Percentiles rank a stretch among this genome's conserved stretches.
These are phyloP conservation scores for Laticauda colubrina DNA, from an alignment of 2,113 vertebrate genomes.

Conservation along the genomic window DNA sequence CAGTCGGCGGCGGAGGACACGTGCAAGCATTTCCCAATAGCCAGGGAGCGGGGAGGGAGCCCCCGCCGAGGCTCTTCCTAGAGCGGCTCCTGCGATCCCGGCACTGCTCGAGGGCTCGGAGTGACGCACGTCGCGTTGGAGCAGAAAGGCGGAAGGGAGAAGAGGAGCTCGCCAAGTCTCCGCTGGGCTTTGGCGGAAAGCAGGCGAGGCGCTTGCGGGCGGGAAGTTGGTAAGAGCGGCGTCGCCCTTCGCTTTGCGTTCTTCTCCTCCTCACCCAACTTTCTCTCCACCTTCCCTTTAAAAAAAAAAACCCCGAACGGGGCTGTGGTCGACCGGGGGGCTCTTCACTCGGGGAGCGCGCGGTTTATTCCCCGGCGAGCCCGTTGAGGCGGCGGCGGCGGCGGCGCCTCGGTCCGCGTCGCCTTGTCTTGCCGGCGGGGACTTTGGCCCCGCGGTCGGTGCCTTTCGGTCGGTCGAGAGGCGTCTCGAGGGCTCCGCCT, in stretches of 20 bases:
- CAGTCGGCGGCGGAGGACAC: neutral
- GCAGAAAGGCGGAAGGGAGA: conserved; percentile 29
- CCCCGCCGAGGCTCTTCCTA: neutral
- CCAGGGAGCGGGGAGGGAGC: conserved; percentile 22
- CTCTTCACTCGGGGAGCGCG: neutral
- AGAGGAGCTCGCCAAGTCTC: neutral
- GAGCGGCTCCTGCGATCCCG: neutral
- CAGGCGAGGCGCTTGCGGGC: neutral
- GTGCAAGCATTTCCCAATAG: conserved; percentile 23
- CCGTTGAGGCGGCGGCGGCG: neutral
- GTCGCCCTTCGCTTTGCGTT: neutral
- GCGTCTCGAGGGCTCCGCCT: conserved; percentile 15
- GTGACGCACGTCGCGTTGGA: conserved; percentile 38
- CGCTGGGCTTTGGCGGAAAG: conserved; percentile 26
- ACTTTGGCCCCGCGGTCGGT: too few species aligned
- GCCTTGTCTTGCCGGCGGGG: neutral
- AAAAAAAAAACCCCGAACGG: neutral
- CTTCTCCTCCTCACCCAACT: neutral
- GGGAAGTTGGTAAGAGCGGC: conserved; percentile 38
- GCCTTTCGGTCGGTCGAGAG: neutral
- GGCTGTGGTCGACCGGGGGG: neutral
- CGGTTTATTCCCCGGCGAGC: neutral
- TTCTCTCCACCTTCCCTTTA: neutral
- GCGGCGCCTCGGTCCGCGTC: neutral
- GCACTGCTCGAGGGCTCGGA: conserved; percentile 7